Evolutionary conservation across 2,797 vertebrate genomes (phyloP).

Genomic region (Carduelis carduelis): DNA sequence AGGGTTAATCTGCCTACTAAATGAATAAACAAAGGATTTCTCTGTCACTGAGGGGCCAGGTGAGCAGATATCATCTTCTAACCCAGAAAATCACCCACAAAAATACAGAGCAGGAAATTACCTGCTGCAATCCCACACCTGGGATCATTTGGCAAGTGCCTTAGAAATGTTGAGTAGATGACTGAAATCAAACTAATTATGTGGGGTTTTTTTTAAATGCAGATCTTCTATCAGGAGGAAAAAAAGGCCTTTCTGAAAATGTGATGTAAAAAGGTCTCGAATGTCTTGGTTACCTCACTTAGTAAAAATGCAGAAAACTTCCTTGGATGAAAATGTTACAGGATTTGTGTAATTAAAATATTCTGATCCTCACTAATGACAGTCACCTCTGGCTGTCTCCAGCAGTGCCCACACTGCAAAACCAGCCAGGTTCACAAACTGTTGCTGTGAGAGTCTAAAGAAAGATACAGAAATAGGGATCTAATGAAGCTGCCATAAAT

Average conservation of each 20-base stretch:
- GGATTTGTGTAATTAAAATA: not conserved
- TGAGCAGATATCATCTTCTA: slow-evolving; percentile 92
- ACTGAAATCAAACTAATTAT: slow-evolving; percentile 53
- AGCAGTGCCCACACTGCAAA: not conserved
- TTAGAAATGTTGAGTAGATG: slow-evolving; percentile 65
- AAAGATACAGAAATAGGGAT: not conserved
- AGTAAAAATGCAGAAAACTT: not conserved
- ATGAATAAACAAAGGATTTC: slow-evolving; percentile 96
- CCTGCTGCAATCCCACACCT: slow-evolving; percentile 89
- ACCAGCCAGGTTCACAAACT: not conserved
- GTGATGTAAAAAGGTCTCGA: not conserved
- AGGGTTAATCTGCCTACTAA: slow-evolving; percentile 87
- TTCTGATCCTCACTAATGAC: not conserved
- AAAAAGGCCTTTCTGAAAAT: not conserved
- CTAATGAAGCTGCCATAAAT: not conserved
- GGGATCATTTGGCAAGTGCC: slow-evolving; percentile 74
- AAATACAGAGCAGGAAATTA: slow-evolving; percentile 88
- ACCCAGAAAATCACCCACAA: slow-evolving; percentile 84
- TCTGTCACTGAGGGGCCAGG: slow-evolving; percentile 90
- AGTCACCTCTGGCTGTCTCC: not conserved
- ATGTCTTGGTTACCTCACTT: not conserved
- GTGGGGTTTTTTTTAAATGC: not conserved
- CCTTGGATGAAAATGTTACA: not conserved
- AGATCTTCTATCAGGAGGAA: not conserved
- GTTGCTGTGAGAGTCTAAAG: not conserved